Evolutionary conservation across 1,140 invertebrate genomes (phyloP).

Genomic region (Scylla paramamosain): DNA sequence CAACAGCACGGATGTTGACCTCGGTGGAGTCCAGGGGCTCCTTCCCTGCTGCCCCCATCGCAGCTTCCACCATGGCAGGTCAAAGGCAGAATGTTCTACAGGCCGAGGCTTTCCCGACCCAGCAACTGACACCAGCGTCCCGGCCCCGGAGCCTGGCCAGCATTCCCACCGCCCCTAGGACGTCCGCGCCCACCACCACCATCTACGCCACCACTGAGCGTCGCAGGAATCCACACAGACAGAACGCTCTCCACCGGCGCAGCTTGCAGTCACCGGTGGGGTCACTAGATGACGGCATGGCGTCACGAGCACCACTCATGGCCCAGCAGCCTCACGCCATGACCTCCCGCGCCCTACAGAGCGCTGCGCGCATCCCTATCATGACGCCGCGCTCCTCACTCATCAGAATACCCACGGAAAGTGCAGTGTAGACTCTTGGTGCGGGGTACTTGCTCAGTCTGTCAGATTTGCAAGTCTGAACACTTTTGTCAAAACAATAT

Average conservation of each 20-base stretch:
- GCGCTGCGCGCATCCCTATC: neutral
- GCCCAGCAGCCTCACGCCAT: neutral
- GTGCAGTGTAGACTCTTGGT: constrained; percentile 43
- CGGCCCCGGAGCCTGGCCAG: constrained; percentile 34
- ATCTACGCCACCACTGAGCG: constrained; percentile 41
- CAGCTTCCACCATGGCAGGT: neutral
- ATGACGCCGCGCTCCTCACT: constrained; percentile 37
- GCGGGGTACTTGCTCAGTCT: neutral
- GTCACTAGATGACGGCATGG: neutral
- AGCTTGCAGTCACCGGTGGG: constrained; percentile 56
- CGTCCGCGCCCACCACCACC: neutral
- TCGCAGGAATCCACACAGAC: neutral
- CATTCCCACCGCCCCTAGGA: neutral
- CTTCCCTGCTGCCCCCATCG: neutral
- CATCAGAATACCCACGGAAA: constrained; percentile 54
- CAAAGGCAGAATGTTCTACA: neutral
- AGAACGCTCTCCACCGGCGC: constrained; percentile 37
- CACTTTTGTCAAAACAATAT: neutral
- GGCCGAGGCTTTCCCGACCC: neutral
- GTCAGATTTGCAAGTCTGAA: neutral
- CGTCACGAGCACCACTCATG: constrained; percentile 43
- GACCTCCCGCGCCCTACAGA: neutral
- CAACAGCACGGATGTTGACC: neutral
- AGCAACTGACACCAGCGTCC: neutral
- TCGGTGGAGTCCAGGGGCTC: neutral